Base-by-base conservation (phyloP, 2,113 vertebrate species). In the Fregata magnificens region DNA sequence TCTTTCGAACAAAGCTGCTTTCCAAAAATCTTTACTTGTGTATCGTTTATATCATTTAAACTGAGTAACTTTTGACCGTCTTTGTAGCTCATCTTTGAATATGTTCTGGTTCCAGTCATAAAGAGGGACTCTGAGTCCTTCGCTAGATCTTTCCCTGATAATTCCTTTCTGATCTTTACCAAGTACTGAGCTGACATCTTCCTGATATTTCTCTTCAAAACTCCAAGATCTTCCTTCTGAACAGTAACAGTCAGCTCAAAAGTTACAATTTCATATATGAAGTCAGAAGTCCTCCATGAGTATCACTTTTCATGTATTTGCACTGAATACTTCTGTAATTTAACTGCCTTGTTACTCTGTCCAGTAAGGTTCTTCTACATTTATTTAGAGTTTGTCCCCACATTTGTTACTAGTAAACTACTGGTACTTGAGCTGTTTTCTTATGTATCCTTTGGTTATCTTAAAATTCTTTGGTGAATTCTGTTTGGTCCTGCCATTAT, bases 11-110 rank as follows among this genome's bases (percentile, higher is more conserved):
- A 63, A 3, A 72, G 7, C 6, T 67, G 24, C 18, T 63, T 88
- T 76, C 52, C 10, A 62, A 18, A 87, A 76, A 34, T 32, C 20
- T 71, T 52, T 5, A 65, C 10, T 40, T 55, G 7, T 67, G 21
- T 20, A 45, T 63, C 3, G 0, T 53, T 88, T 53, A 21, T 53
- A 13, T 31, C 3, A 21, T 9, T 34, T 32, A 59, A 94, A 69
- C 0, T 0, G 0, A 79, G 17, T 32, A 25, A 83, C 31, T 76
- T 89, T 16, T 52, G 26, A 63, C 13, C 2, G 2, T 7, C 31
- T 40, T 50, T 47, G 18, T 34, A 77, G 34, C 22, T 83, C 15
- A 38, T 53, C 42, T 87, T 84, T 7, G 2, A 73, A 21, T 2
- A 17, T 22, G 16, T 36, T 84, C 69, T 87, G 7, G 17, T 84